Percentiles rank a stretch among this genome's conserved stretches.
Evolutionary conservation across 2,113 vertebrate genomes (phyloP).

Genomic region (Silurus meridionalis): DNA sequence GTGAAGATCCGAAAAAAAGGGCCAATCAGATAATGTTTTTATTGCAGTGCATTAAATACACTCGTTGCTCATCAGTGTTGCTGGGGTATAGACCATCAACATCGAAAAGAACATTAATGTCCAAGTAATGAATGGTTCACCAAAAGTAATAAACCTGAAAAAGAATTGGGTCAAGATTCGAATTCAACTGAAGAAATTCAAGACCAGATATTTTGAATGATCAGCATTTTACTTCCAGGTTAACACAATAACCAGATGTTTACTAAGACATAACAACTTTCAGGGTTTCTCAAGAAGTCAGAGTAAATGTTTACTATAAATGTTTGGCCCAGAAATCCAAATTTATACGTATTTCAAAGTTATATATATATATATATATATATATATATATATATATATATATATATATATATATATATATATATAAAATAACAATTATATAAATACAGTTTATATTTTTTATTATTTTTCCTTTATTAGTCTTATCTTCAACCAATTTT

Average conservation of each 20-base stretch:
- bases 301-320: neutral
- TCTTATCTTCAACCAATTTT: neutral
- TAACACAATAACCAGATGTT: neutral
- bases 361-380: too few species aligned
- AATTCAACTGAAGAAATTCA: conserved; percentile 9
- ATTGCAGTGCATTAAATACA: neutral
- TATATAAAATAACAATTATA: neutral
- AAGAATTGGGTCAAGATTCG: neutral
- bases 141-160: neutral
- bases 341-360: neutral
- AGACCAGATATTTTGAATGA: neutral
- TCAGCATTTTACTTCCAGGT: neutral
- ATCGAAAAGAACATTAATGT: neutral
- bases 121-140: neutral
- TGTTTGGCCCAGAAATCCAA: neutral
- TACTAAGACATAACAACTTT: neutral
- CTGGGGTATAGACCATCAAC: neutral
- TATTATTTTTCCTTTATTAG: neutral
- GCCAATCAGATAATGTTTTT: neutral
- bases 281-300: neutral
- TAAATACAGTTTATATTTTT: neutral
- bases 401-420: too few species aligned
- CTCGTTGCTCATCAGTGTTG: neutral
- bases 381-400: too few species aligned
- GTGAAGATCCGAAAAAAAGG: neutral